phyloP scores from a whole-genome alignment of 2,888 invertebrate species.

The Agriopis marginaria region DNA sequence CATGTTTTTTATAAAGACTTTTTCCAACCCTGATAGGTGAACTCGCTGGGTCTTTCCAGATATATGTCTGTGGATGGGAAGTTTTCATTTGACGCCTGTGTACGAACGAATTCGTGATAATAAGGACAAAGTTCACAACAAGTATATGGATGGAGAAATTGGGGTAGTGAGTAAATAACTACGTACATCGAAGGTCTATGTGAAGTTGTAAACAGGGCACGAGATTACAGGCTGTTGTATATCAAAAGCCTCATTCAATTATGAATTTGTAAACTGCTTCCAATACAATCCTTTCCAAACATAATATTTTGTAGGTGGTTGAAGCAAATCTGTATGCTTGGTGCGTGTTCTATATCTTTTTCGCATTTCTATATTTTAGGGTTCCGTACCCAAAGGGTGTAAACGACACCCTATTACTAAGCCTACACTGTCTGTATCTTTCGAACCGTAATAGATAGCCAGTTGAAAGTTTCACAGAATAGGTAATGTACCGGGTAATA shows the following conservation, averaged over 20 bases:
- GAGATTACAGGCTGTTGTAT: conserved; percentile 18
- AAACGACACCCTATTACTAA: no score
- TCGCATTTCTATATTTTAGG: no score
- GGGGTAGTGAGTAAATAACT: conserved; percentile 28
- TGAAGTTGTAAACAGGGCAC: conserved; percentile 29
- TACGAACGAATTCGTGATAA: conserved; percentile 36
- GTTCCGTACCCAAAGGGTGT: no score
- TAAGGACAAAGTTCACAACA: conserved; percentile 38
- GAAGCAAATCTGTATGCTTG: not conserved
- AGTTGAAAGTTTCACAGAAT: no score
- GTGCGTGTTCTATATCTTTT: no score
- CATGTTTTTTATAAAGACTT: no score
- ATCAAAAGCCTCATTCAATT: conserved; percentile 25
- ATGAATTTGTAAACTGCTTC: conserved; percentile 19
- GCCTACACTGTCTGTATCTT: no score
- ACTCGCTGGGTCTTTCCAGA: no score
- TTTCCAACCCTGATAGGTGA: no score
- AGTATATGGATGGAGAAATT: conserved; percentile 28
- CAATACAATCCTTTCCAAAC: conserved; percentile 7
- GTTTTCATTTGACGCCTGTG: conserved; percentile 25
- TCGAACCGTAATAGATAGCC: no score
- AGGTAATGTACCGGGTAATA: no score
- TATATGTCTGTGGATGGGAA: not conserved
- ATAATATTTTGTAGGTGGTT: conserved; percentile 4
- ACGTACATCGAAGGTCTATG: conserved; percentile 32